Base-by-base conservation (phyloP, 2,888 invertebrate genomes). In the Sesamia inferens region DNA sequence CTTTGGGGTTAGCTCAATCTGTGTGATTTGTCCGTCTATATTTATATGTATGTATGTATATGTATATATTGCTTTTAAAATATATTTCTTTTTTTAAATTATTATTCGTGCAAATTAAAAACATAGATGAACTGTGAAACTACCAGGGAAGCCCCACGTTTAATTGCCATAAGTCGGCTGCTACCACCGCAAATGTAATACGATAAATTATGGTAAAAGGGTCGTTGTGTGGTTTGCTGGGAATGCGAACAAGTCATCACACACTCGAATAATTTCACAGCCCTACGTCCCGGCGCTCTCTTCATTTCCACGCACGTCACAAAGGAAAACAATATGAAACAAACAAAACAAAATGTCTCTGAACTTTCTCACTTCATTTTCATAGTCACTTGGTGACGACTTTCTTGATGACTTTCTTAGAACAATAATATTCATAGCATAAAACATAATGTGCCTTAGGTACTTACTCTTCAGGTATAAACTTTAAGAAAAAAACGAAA, bases 121-220 rank as follows among this genome's bases (percentile, higher is more conserved):
- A 19, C 13, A 1, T n/a, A 31, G n/a, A 14, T 55, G 61, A 48
- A 48, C 24, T 42, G 47, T 61, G 24, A 42, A 55, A 48, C 42
- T 19, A 55, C 13, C 14, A 31, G 24, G 22, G 24, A 19, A 51
- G 24, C n/a, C n/a, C 24, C 24, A 31, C 44, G 8, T 39, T 63
- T 57, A 11, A 14, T 22, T 54, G 13, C 19, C 44, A 13, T 13
- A 62, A 39, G 19, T 57, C 31, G 24, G 13, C 51, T 31, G 54
- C 24, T 42, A 22, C 66, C 22, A 31, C 39, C 66, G 62, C 19
- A 47, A 42, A 74, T 62, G 74, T 73, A 48, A 63, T 31, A 78
- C 81, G 55, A 80, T 74, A 67, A 67, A 80, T 64, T 74, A 74
- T 80, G 80, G 62, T 58, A 42, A 74, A 58, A 74, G 66, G 73